Conservation (phyloP, 2,113 vertebrate species). For the Arvicanthis niloticus region DNA sequence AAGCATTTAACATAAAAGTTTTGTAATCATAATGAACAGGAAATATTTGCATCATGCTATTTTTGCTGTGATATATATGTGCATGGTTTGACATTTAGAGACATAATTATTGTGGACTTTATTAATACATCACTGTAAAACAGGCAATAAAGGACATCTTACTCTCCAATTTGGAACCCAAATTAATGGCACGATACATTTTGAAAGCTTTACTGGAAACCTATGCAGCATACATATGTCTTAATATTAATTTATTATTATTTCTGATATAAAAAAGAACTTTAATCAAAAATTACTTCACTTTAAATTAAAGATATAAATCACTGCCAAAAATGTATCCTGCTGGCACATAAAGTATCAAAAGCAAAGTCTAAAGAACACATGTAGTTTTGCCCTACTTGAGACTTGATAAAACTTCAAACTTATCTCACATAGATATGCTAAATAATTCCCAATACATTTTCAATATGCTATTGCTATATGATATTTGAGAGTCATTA, state of each 20-base stretch:
- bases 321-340: neutral
- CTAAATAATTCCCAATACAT: neutral
- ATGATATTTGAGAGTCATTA: neutral
- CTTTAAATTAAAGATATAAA: conserved; percentile 50
- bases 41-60: neutral
- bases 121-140: neutral
- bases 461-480: neutral
- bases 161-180: conserved; percentile 38
- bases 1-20: neutral
- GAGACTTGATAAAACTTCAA: conserved; percentile 1
- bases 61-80: neutral
- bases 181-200: conserved; percentile 48
- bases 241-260: conserved; percentile 47
- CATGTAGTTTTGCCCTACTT: neutral
- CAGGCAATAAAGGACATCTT: neutral
- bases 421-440: neutral
- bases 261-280: conserved; percentile 55
- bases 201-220: conserved; percentile 44
- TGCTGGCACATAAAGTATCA: neutral
- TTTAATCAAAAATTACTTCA: conserved; percentile 55
- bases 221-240: conserved; percentile 41
- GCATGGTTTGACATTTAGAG: neutral
- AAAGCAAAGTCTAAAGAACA: neutral
- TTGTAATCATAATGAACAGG: neutral
- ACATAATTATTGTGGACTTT: neutral